Evolutionary conservation across 2,797 vertebrate species (phyloP), one percentile per base, ranked within the genome.

Genomic region (Enteromius trimaculatus): DNA sequence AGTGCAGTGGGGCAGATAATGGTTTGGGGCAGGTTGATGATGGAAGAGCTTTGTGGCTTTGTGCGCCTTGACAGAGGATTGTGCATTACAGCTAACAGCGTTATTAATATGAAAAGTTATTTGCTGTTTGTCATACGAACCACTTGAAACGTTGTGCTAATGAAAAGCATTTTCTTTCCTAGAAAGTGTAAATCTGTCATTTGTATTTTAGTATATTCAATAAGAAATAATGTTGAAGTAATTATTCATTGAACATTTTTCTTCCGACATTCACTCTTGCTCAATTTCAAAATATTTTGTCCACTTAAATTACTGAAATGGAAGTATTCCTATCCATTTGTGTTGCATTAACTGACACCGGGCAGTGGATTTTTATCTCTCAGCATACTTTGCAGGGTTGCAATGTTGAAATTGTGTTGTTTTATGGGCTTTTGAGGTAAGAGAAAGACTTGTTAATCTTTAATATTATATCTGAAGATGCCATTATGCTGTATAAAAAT

Each of bases 1-100:
- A 23, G 83, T 49, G 42, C 68, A 55, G 2, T 37, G 26, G 47
- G 29, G 49, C 72, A 75, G 47, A 75, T 75, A 49, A n/a, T 75
- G 26, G 29, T 55, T 75, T 55, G 29, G 19, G 49, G 49, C 49
- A 75, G 17, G 4, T 55, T 75, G 29, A 37, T 75, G 49, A 75
- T 0, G 11, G 4, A 55, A 55, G 72, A 72, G n/a, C 44, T 49
- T 29, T 71, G 13, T 71, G 42, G n/a, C 44, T 71, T 71, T 72
- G 70, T 71, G 21, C 1, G 7, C 34, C 65, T 68, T 31, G 10
- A 21, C 34, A 37, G 66, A 42, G 69, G n/a, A 44, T 17, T 29
- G n/a, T 49, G 17, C 23, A 51, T 47, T 72, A 29, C 44, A 8
- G 3, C 16, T 31, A 72, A 19, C 7, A 31, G 44, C 1, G 42